Conservation (phyloP, 2,113 vertebrate genomes). For the Lates calcarifer region DNA sequence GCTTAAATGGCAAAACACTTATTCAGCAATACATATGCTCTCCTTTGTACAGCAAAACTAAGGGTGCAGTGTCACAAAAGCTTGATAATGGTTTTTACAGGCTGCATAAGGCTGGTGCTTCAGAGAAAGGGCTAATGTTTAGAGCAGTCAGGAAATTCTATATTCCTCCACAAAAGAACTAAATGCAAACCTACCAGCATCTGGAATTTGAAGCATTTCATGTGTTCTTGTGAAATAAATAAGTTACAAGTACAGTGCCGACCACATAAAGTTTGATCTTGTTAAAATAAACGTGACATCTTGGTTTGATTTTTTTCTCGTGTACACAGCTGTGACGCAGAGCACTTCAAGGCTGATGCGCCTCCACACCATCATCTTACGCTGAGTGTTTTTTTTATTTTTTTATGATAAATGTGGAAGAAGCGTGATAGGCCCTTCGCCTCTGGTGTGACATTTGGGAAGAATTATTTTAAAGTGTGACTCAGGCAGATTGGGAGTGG, state of each 20-base stretch:
- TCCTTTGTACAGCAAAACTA: slow-evolving; percentile 34
- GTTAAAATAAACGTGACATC: slow-evolving; percentile 21
- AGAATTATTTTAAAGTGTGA: slow-evolving; percentile 20
- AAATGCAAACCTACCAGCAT: slow-evolving; percentile 41
- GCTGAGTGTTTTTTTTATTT: background rate
- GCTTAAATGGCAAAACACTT: slow-evolving; percentile 43
- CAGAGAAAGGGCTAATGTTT: slow-evolving; percentile 46
- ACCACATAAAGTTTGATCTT: slow-evolving; percentile 23
- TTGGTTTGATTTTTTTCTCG: slow-evolving; percentile 25
- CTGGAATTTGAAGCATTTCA: slow-evolving; percentile 45
- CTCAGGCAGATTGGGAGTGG: background rate
- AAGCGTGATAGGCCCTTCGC: background rate
- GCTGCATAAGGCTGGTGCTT: slow-evolving; percentile 19
- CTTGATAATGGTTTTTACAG: slow-evolving; percentile 60
- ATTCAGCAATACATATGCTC: slow-evolving; percentile 27
- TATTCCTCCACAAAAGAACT: slow-evolving; percentile 42
- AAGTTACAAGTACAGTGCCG: slow-evolving; percentile 4
- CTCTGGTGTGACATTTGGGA: background rate
- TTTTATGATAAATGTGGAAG: slow-evolving; percentile 2
- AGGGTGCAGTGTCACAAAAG: slow-evolving; percentile 35
- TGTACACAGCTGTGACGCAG: background rate
- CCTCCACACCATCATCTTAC: background rate
- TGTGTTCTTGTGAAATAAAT: slow-evolving; percentile 35
- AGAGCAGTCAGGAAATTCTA: slow-evolving; percentile 51
- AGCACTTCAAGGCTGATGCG: background rate